A percentile compares a stretch with the other conserved stretches of the same genome.
phyloP scores from a whole-genome alignment of 2,797 vertebrate genomes.

The Heterohyrax brucei region DNA sequence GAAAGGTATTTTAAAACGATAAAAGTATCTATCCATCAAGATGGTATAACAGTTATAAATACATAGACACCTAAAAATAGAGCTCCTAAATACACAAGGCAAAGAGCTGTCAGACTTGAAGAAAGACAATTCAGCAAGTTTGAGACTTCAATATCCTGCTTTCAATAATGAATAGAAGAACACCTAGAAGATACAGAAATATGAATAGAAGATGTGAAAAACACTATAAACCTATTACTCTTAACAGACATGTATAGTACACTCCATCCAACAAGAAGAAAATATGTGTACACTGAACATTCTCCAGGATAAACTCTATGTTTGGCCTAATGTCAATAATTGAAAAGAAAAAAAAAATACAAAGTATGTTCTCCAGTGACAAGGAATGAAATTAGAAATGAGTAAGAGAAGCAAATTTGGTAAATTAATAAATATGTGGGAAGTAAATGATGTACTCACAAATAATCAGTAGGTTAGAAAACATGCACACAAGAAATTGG shows the following conservation, averaged over 20 bases:
- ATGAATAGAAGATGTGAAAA: neutral
- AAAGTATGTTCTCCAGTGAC: neutral
- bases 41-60: constrained; percentile 21
- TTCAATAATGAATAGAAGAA: too few species aligned
- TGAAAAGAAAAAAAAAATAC: neutral
- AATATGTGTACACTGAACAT: too few species aligned
- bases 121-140: too few species aligned
- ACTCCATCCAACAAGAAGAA: too few species aligned
- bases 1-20: neutral
- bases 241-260: too few species aligned
- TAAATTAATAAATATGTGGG: neutral
- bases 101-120: too few species aligned
- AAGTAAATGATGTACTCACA: neutral
- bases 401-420: neutral
- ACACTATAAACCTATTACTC: neutral
- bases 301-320: too few species aligned
- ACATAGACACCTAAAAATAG: neutral
- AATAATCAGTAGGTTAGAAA: neutral
- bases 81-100: too few species aligned
- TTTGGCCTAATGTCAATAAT: neutral
- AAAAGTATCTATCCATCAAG: neutral
- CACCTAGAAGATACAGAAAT: too few species aligned
- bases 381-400: neutral
- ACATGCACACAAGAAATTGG: neutral
- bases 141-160: too few species aligned